phyloP scores from a whole-genome alignment of 2,113 vertebrate genomes.

The Numenius arquata region DNA sequence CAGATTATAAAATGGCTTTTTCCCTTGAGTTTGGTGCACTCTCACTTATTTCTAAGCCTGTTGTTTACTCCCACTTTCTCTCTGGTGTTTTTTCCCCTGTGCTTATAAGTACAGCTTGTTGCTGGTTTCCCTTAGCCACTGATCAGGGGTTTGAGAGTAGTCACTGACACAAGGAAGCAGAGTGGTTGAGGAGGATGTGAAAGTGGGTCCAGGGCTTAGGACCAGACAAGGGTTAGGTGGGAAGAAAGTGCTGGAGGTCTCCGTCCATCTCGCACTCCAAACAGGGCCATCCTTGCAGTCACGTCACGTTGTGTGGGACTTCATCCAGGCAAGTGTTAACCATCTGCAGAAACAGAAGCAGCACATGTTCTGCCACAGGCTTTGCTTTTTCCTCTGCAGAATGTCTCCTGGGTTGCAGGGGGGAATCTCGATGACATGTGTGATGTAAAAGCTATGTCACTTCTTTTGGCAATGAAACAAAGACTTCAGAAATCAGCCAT shows the following conservation, averaged over 20 bases:
- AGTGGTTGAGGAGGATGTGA: neutral
- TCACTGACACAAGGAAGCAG: neutral
- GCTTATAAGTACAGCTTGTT: neutral
- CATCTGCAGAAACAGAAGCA: neutral
- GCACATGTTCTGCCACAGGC: neutral
- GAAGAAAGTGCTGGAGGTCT: neutral
- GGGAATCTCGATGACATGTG: neutral
- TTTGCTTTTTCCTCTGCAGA: neutral
- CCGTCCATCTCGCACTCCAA: neutral
- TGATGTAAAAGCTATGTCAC: neutral
- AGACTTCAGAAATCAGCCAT: neutral
- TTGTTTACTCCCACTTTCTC: neutral
- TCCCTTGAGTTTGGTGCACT: neutral
- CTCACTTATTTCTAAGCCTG: neutral
- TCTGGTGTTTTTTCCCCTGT: neutral
- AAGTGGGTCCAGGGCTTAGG: neutral
- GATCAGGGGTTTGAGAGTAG: neutral
- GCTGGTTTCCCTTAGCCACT: neutral
- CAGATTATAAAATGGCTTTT: neutral
- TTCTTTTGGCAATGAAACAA: neutral
- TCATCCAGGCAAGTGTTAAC: neutral
- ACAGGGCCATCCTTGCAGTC: neutral
- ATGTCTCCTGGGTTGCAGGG: neutral
- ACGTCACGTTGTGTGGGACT: rapidly evolving
- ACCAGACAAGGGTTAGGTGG: neutral